Evolutionary conservation across 2,797 vertebrate species (phyloP).

Genomic region (Schizothorax lantsangensis): DNA sequence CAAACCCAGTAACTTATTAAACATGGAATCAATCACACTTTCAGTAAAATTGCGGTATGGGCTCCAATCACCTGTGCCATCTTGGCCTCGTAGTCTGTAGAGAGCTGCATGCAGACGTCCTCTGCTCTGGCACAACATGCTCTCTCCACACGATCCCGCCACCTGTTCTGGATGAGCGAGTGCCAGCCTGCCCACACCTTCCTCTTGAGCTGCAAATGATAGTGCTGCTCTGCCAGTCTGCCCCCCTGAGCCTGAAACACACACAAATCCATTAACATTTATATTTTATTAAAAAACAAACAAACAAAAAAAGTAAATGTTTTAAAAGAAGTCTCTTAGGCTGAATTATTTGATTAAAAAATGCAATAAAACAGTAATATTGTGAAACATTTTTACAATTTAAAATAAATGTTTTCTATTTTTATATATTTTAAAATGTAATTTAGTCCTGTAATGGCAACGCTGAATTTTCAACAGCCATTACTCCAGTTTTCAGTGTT

Average conservation of each 20-base stretch:
- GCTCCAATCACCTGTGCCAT: slow-evolving; percentile 83
- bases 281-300: too few relatives aligned
- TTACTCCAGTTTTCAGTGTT: not conserved
- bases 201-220: slow-evolving; percentile 83
- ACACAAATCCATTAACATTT: slow-evolving; percentile 35
- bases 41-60: not conserved
- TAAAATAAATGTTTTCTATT: not conserved
- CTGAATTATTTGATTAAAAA: not conserved
- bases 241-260: slow-evolving; percentile 75
- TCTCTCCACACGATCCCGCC: slow-evolving; percentile 87
- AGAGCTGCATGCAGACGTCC: slow-evolving; percentile 87
- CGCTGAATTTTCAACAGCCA: not conserved
- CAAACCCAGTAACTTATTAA: not conserved
- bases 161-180: slow-evolving; percentile 79
- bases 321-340: not conserved
- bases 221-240: slow-evolving; percentile 82
- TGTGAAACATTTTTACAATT: not conserved
- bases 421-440: not conserved
- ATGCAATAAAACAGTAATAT: not conserved
- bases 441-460: not conserved
- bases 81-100: slow-evolving; percentile 86
- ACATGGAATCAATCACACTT: not conserved
- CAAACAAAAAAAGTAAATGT: not conserved
- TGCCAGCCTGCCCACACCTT: slow-evolving; percentile 89
- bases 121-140: slow-evolving; percentile 89